Evolutionary conservation across 2,113 vertebrate genomes (phyloP), one percentile per base, ranked within the genome.

Genomic region (Centropus bengalensis): DNA sequence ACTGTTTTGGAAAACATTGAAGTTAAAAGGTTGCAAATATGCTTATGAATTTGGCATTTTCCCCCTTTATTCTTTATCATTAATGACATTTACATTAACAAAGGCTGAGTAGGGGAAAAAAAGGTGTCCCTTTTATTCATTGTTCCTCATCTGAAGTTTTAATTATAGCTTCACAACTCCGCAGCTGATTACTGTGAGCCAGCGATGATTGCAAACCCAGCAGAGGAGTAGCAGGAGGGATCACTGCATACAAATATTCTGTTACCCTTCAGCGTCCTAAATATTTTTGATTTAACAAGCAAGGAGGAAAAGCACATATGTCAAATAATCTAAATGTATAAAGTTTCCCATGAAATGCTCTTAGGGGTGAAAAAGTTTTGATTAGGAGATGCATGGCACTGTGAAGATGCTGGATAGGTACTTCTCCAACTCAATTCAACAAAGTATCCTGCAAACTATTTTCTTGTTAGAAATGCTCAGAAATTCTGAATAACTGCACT

Each of bases 111-210:
- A 59, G 51, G 28, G 10, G 59, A 91, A 89, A 91, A 89, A 80
- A 59, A 82, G 15, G 11, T 42, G 27, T 85, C 51, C 30, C 40
- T 75, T 85, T 90, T 76, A 60, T 76, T 78, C 52, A 55, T 44
- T 90, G 70, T 60, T 77, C 44, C 59, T 89, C 71, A 76, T 45
- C 63, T 58, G 52, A 92, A 91, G 27, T 84, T 96, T 93, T 94
- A 91, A 96, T 81, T 76, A 86, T 3, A 93, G 56, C 33, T 91
- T 84, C 66, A 40, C 16, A 64, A 52, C 52, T 70, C 51, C 36
- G 27, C 59, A 91, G 40, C 49, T 90, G 86, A 88, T 89, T 64
- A 86, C 51, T 71, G 9, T 56, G 36, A 82, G 38, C 26, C 33
- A 40, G 19, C 28, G 18, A 73, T 52, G 60, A 73, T 6, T 92